phyloP scores from a whole-genome alignment of 2,113 vertebrate genomes.

The Porphyrio hochstetteri region DNA sequence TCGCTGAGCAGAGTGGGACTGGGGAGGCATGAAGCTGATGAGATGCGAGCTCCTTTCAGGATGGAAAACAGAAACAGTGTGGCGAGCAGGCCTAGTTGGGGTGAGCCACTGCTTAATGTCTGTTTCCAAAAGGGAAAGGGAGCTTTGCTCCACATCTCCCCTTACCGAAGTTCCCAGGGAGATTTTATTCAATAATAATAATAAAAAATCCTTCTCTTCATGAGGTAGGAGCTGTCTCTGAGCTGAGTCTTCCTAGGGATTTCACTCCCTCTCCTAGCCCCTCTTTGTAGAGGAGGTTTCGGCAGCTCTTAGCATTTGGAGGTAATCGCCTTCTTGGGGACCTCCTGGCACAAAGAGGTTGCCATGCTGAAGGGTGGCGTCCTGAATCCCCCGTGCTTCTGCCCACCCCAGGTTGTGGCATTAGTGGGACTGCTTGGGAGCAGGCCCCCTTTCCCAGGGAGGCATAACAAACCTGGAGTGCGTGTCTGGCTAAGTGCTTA shows the following conservation, averaged over 20 bases:
- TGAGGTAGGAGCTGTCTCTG: constrained; percentile 44
- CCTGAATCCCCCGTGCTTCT: not conserved
- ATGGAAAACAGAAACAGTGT: not conserved
- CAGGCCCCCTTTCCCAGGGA: not conserved
- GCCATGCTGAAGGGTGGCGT: not conserved
- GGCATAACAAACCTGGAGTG: constrained; percentile 34
- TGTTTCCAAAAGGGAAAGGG: not conserved
- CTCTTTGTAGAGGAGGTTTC: constrained; percentile 27
- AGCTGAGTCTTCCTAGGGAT: constrained; percentile 64
- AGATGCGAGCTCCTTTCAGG: constrained; percentile 1
- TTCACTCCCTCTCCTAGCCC: constrained; percentile 37
- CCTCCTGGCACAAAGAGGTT: not conserved
- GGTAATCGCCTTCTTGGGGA: not conserved
- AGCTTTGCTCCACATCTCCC: not conserved
- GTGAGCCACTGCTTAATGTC: constrained; percentile 9
- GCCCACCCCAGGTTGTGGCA: not conserved
- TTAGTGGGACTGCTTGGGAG: not conserved
- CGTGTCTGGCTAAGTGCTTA: constrained; percentile 38
- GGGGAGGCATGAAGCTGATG: not conserved
- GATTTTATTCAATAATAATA: not conserved
- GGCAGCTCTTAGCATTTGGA: not conserved
- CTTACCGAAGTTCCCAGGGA: constrained; percentile 8
- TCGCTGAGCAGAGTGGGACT: not conserved
- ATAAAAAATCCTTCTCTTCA: not conserved
- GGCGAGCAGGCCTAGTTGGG: not conserved